Evolutionary conservation across 1,140 invertebrate genomes (phyloP).

Genomic region (Radopholus similis): DNA sequence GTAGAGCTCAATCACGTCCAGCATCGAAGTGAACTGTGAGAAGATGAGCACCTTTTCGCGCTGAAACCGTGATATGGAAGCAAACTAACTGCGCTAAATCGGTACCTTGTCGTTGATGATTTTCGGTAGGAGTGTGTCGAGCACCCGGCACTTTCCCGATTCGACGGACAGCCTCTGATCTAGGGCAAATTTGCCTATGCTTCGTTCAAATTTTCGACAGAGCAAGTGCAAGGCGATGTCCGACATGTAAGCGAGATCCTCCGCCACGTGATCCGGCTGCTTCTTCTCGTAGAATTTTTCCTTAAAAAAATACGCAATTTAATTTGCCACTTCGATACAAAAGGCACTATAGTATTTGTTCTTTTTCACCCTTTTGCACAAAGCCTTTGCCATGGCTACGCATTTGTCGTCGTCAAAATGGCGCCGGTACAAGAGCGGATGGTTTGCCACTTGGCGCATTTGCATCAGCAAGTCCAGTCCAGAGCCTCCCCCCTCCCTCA

Average conservation of each 20-base stretch:
- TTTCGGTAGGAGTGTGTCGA: constrained; percentile 63
- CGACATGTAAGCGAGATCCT: constrained; percentile 79
- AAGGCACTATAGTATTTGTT: neutral
- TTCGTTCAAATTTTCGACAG: constrained; percentile 64
- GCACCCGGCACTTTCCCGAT: constrained; percentile 65
- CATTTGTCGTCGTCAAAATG: constrained; percentile 74
- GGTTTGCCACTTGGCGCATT: constrained; percentile 80
- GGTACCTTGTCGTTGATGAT: constrained; percentile 61
- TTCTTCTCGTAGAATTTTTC: constrained; percentile 70
- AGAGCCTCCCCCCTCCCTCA: constrained; percentile 62
- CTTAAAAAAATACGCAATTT: neutral
- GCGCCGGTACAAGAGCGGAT: constrained; percentile 75
- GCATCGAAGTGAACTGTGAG: constrained; percentile 87
- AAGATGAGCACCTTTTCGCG: constrained; percentile 70
- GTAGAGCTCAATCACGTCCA: constrained; percentile 84
- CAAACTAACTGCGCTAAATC: neutral
- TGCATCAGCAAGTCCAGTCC: constrained; percentile 80
- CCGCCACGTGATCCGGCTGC: constrained; percentile 75
- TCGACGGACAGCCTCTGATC: constrained; percentile 61
- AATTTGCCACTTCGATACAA: constrained; percentile 19
- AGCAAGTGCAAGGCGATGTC: constrained; percentile 85
- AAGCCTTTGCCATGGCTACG: constrained; percentile 69
- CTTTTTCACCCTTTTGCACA: constrained; percentile 65
- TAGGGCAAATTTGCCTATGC: constrained; percentile 54
- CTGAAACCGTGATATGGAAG: constrained; percentile 12